Evolutionary conservation across 2,113 vertebrate genomes (phyloP), one percentile per base, ranked within the genome.

Genomic region (Mastomys coucha): DNA sequence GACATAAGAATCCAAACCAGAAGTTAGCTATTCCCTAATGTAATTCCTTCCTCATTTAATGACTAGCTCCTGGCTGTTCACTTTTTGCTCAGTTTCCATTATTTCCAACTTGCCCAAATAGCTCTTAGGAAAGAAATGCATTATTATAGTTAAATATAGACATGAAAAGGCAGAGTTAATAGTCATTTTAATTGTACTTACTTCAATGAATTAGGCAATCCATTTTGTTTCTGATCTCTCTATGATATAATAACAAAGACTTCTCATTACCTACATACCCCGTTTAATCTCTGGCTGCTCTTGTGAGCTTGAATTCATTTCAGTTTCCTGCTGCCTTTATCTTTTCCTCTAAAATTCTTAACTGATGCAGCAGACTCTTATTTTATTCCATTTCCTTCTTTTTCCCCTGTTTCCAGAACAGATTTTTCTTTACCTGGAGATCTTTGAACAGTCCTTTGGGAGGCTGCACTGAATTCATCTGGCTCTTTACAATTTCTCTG

Each of bases 371-470:
- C 11, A 88, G 51, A 92, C 80, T 89, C 56, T 94, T 95, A 96
- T 93, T 97, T 93, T 89, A 97, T 97, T 77, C 69, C 36, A 70
- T 85, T 96, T 97, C 84, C 63, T 89, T 75, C 51, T 39, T 95
- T 92, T 65, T 45, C 22, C 31, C 65, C 39, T 8, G 3, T 92
- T 96, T 96, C 65, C 65, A 97, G 94, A 96, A 96, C 91, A 96
- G 75, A 95, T 90, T 97, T 97, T 97, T 97, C 90, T 97, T 96
- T 97, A 97, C 95, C 94, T 97, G 70, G 86, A 97, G 82, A 96
- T 96, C 89, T 97, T 94, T 96, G 91, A 97, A 92, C n/a, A 94
- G 75, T 96, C 93, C 94, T 94, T 91, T 94, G 93, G 97, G 93
- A 97, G 69, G n/a, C 58, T 95, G 36, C 63, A 78, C 60, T 95